Base-by-base conservation (phyloP, 2,888 invertebrate species). In the Synanthedon tipuliformis region DNA sequence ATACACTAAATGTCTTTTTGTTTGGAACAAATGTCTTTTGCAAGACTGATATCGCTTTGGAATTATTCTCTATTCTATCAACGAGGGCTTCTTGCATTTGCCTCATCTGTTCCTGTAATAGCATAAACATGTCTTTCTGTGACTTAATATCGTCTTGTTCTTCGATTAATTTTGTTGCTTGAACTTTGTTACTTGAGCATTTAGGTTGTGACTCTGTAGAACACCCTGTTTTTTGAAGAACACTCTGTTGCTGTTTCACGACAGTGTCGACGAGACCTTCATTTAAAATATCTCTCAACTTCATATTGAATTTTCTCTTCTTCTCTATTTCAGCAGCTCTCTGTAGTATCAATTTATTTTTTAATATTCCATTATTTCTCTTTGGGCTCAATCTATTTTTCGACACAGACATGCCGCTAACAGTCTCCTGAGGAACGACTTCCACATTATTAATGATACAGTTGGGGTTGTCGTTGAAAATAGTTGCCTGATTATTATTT, bases 241-340 rank as follows among this genome's bases (percentile, higher is more conserved):
- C 10, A 23, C 40, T 15, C 27, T 41, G 27, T 8, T 41, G 12
- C 27, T 8, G 5, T 7, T 27, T 40, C 3, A 13, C 11, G 3
- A 41, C 5, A 41, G n/a, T 49, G 54, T 76, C 75, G 45, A 84
- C 75, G 45, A 84, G 61, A 59, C 77, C 78, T 40, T 76, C 71
- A 64, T 78, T 75, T 56, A 85, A 67, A 5, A 83, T 73, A 59
- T 85, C 82, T 61, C 74, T 71, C 50, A 87, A 58, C 60, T 77
- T 84, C 74, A 80, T 83, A 61, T 86, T 86, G 58, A 82, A 85
- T 55, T 77, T 74, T 55, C 87, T 71, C 60, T 87, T 87, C 62
- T 78, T 68, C 59, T 76, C 68, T 54, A 86, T 86, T 41, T 71
- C 78, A 50, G 83, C 84, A 41, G 69, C 58, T 61, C 81, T 76